phyloP scores from a whole-genome alignment of 2,888 invertebrate genomes.

The Druceiella hillmani region DNA sequence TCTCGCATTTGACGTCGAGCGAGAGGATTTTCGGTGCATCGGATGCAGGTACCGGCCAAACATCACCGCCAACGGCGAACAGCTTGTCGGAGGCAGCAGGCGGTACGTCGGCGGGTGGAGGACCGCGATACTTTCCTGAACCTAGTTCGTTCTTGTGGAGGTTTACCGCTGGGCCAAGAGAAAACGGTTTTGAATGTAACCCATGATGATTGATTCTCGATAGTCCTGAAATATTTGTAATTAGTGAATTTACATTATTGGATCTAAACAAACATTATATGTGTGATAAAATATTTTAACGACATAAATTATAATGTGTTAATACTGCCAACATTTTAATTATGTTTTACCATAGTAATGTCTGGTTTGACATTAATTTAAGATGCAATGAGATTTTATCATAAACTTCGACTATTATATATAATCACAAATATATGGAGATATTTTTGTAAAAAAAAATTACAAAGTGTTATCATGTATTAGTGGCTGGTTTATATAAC shows the following conservation, averaged over 20 bases:
- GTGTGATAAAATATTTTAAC: neutral
- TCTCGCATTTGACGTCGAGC: slow-evolving; percentile 90
- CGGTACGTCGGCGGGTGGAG: slow-evolving; percentile 48
- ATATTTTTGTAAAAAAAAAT: too few species aligned
- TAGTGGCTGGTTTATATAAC: too few species aligned
- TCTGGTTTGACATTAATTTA: too few species aligned
- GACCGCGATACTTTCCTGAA: slow-evolving; percentile 66
- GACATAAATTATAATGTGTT: slow-evolving; percentile 25
- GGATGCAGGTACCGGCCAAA: slow-evolving; percentile 79
- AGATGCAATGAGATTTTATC: too few species aligned
- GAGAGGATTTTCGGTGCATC: slow-evolving; percentile 93
- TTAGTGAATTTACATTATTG: too few species aligned
- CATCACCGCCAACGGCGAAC: slow-evolving; percentile 61
- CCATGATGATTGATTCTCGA: slow-evolving; percentile 49
- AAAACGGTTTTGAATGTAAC: slow-evolving; percentile 45
- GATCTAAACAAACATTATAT: slow-evolving; percentile 1
- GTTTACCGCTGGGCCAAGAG: slow-evolving; percentile 42
- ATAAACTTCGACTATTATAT: too few species aligned
- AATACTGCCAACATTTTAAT: too few species aligned
- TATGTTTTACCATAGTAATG: too few species aligned
- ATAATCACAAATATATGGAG: too few species aligned
- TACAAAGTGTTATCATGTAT: too few species aligned
- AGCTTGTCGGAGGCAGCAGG: slow-evolving; percentile 56
- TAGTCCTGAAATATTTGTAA: slow-evolving; percentile 40
- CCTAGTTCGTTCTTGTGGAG: slow-evolving; percentile 48